Evolutionary conservation across 2,113 vertebrate genomes (phyloP), one percentile per base, ranked within the genome.

Genomic region (Atherinomorus stipes): DNA sequence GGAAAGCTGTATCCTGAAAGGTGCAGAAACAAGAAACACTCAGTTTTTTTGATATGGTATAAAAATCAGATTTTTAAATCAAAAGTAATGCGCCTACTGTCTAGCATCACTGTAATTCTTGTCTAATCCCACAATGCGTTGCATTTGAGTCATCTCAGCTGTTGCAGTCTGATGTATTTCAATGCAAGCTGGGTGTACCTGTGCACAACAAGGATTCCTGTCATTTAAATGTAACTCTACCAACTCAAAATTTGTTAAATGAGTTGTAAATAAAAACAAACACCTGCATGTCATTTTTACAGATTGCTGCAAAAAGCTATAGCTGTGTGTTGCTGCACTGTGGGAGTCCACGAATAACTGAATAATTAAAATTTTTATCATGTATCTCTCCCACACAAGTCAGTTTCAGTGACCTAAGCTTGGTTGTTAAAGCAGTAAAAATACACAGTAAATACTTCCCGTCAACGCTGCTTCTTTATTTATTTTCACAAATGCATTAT

Each of bases 331-430:
- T 56, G 11, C 26, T n/a, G 26, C 21, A 63, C 7, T 49, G 59
- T 73, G 28, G 22, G 22, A 74, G 65, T 58, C 47, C 28, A 47
- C 18, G 38, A 61, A 79, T 59, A 57, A 73, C 51, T 73, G 67
- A 84, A 77, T 69, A 81, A 78, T 72, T 57, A 37, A 65, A 12
- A 22, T 19, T 64, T 57, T 75, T 23, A 65, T 65, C 42, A 59
- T 71, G 12, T 2, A 28, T 42, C n/a, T 60, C 56, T 67, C 60
- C 64, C 31, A 79, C 67, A 62, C 53, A 58, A 52, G 42, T 63
- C 49, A 38, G 21, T 18, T 23, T 25, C 47, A 68, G 1, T 59
- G 60, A 70, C 59, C 53, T 40, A 7, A 34, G 38, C 64, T 21
- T n/a, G 18, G 51, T 16, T 23, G 37, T 37, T 3, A 58, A 7